Conservation (phyloP, 2,888 invertebrate genomes). For the Xestoiulus laeticollis region DNA sequence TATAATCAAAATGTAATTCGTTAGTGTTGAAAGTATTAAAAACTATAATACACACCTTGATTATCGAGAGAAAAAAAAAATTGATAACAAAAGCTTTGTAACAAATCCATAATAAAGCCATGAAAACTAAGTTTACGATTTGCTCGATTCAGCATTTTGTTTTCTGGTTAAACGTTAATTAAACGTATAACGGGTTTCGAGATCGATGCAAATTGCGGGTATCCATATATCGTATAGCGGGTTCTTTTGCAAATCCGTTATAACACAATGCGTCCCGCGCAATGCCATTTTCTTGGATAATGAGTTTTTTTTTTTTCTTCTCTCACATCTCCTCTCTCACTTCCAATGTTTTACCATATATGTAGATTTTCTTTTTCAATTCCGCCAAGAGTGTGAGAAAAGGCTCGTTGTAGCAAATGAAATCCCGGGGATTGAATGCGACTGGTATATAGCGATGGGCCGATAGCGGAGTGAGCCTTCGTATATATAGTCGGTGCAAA, state of each 20-base stretch:
- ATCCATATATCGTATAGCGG: background rate
- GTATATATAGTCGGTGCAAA: background rate
- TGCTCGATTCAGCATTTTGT: background rate
- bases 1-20: no score
- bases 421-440: background rate
- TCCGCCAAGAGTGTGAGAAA: background rate
- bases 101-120: no score
- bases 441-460: background rate
- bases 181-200: background rate
- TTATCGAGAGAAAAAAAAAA: no score
- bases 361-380: conserved; percentile 36
- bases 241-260: background rate
- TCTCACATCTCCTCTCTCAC: background rate
- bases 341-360: conserved; percentile 6
- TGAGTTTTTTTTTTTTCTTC: background rate
- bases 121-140: background rate
- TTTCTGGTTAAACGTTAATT: background rate
- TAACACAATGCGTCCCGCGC: background rate
- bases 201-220: background rate
- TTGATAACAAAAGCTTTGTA: no score
- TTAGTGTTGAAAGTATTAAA: no score
- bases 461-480: background rate
- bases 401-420: conserved; percentile 28
- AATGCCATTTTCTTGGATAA: background rate
- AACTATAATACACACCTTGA: no score